Evolutionary conservation across 2,113 vertebrate genomes (phyloP).

Genomic region (Hypomesus transpacificus): DNA sequence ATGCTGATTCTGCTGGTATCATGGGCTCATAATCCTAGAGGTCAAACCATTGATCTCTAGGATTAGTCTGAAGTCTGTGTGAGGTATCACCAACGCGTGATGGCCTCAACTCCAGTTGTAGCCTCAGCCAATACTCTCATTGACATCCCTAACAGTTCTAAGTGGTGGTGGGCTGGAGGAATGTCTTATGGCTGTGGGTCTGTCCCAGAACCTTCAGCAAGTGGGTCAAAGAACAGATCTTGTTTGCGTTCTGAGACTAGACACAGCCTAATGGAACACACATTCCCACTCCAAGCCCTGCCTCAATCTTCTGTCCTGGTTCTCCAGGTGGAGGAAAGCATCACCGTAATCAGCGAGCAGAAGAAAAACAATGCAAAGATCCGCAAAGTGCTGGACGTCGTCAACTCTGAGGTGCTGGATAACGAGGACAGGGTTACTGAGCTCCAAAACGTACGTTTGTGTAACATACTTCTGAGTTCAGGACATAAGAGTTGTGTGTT

Average conservation of each 20-base stretch:
- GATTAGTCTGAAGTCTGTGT: too few relatives aligned
- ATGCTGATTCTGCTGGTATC: background rate
- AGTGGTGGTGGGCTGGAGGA: too few relatives aligned
- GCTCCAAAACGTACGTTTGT: conserved; percentile 41
- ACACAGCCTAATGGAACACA: too few relatives aligned
- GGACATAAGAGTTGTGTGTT: background rate
- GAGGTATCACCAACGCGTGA: too few relatives aligned
- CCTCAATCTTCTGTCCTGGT: background rate
- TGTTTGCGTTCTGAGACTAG: too few relatives aligned
- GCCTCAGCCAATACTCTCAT: too few relatives aligned
- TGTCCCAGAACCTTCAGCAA: too few relatives aligned
- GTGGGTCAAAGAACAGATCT: too few relatives aligned
- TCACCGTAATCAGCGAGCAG: conserved; percentile 30
- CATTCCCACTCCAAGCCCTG: background rate
- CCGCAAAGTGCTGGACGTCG: conserved; percentile 38
- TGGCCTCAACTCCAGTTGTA: too few relatives aligned
- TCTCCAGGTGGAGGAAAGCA: conserved; percentile 25
- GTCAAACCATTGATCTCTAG: too few relatives aligned
- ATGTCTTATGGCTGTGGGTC: too few relatives aligned
- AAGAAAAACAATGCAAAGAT: conserved; percentile 11
- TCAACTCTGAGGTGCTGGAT: conserved; percentile 14
- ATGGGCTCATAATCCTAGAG: background rate
- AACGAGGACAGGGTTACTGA: conserved; percentile 35
- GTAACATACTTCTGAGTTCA: background rate
- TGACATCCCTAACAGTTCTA: too few relatives aligned